Evolutionary conservation across 1,140 invertebrate genomes (phyloP), one percentile per base, ranked within the genome.

Genomic region (Zaprionus kolodkinae): DNA sequence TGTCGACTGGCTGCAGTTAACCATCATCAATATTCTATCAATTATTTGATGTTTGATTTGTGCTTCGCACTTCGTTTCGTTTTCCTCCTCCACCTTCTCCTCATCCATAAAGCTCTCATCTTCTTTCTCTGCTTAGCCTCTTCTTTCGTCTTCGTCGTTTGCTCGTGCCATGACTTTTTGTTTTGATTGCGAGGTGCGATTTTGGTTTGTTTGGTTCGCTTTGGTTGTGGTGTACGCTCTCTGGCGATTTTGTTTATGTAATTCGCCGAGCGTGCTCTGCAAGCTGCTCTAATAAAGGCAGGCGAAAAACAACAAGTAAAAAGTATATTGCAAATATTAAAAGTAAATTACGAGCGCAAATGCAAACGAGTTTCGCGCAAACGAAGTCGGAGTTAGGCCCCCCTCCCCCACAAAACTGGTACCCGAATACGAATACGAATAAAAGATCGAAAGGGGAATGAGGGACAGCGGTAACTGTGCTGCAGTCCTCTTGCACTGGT

Each of bases 321-420:
- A 67, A 66, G 25, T 72, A 76, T 79, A 76, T 76, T 76, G 64
- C 81, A 85, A 84, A 85, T 84, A 85, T 85, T 84, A 84, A 78
- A 84, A 85, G 72, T 85, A 84, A 84, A 84, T 85, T 81, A 84
- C 81, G 73, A 78, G 63, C 78, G 69, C 78, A 81, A 85, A 84
- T 85, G 81, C 81, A 84, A 84, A 84, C 81, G 78, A 86, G 81
- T 84, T 84, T 79, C 70, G 76, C 25, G 79, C 79, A 79, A 68
- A 77, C 77, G 55, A 66, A 63, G 54, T 77, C 59, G 78, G 59
- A 69, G 63, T 80, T 57, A 30, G 33, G 25, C 45, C 12, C 61
- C 52, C 38, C 52, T n/a, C n/a, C n/a, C n/a, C n/a, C n/a, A n/a
- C n/a, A n/a, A 50, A 72, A 64, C 61, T 64, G 68, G 45, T 25